phyloP scores from a whole-genome alignment of 2,113 vertebrate genomes.

The Gorsachius goisagi region DNA sequence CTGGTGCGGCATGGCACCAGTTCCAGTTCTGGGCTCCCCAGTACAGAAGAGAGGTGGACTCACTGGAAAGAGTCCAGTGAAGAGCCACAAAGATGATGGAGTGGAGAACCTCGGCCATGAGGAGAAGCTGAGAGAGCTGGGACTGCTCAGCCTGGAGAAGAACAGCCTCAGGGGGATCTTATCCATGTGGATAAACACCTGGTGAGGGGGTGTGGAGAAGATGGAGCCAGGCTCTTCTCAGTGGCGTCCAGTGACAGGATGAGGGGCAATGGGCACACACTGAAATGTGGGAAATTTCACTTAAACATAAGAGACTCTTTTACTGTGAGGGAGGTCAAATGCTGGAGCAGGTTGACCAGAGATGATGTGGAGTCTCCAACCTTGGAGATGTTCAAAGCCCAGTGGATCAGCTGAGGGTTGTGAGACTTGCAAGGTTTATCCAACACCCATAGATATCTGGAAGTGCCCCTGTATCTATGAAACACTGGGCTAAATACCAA shows the following conservation, averaged over 20 bases:
- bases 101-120: background rate
- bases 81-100: background rate
- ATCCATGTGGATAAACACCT: background rate
- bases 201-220: background rate
- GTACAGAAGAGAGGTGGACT: background rate
- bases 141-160: background rate
- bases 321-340: background rate
- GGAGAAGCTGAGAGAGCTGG: background rate
- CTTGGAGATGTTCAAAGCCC: background rate
- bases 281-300: background rate
- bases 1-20: background rate
- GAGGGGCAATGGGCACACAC: background rate
- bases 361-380: background rate
- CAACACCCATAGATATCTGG: too few species aligned
- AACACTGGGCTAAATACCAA: background rate
- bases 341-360: background rate
- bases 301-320: too few species aligned
- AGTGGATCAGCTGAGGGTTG: background rate
- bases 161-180: background rate
- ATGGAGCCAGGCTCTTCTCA: background rate
- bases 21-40: background rate
- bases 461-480: rapidly evolving
- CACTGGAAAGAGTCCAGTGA: rapidly evolving
- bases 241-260: background rate
- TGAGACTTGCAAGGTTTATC: background rate